A percentile compares a stretch with the other conserved stretches of the same genome.
These are phyloP conservation scores for Andrena trimmerana DNA, from an alignment of 2,888 invertebrate genomes.

Conservation along the genomic window DNA sequence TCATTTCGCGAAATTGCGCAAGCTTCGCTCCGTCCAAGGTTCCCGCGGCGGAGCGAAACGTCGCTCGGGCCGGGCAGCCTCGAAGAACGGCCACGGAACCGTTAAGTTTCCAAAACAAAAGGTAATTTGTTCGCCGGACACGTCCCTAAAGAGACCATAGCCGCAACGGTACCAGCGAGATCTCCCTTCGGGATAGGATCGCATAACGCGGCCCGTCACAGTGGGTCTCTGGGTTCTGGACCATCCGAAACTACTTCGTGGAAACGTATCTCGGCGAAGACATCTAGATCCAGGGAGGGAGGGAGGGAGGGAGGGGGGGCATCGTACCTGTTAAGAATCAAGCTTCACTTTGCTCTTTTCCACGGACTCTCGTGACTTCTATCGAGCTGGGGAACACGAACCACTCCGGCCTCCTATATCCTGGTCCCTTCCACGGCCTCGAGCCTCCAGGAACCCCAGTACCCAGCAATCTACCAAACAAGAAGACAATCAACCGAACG, in stretches of 20 bases:
- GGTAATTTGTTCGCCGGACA: conserved; percentile 83
- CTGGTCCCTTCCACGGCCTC: background rate
- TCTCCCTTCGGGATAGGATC: conserved; percentile 72
- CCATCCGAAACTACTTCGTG: conserved; percentile 77
- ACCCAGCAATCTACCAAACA: background rate
- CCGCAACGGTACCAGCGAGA: conserved; percentile 76
- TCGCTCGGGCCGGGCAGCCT: background rate
- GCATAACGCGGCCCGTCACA: conserved; percentile 73
- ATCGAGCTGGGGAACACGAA: conserved; percentile 17
- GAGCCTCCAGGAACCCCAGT: conserved; percentile 3
- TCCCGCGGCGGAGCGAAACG: background rate
- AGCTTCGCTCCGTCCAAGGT: background rate
- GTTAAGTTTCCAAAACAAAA: conserved; percentile 80
- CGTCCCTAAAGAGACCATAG: conserved; percentile 78
- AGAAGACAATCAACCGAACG: background rate
- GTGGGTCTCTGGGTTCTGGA: conserved; percentile 74
- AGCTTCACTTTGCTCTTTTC: conserved; percentile 32
- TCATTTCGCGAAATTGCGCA: background rate
- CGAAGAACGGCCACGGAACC: conserved; percentile 61
- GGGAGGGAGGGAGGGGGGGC: conserved; percentile 47
- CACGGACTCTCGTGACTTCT: conserved; percentile 32
- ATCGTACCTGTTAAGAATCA: conserved; percentile 67
- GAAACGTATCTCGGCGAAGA: conserved; percentile 80
- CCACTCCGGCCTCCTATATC: conserved; percentile 2
- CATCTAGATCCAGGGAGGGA: conserved; percentile 71